These are phyloP conservation scores for Enteromius treurensis DNA, from an alignment of 2,797 vertebrate genomes.

Conservation along the genomic window DNA sequence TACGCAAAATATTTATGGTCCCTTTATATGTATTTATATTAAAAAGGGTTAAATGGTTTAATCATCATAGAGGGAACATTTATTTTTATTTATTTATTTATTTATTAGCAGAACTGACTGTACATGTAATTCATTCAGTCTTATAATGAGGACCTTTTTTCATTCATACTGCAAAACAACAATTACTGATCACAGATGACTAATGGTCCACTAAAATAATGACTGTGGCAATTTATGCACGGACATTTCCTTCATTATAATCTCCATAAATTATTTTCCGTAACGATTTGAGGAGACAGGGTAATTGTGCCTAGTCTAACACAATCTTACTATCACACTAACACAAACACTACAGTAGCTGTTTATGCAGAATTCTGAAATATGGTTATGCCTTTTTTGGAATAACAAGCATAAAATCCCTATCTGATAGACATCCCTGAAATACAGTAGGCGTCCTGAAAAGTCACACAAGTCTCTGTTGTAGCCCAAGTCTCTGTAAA, in stretches of 20 bases:
- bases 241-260: not conserved
- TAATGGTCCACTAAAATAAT: conserved; percentile 31
- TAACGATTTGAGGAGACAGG: not conserved
- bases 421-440: not conserved
- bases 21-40: not conserved
- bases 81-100: not conserved
- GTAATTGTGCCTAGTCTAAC: not conserved
- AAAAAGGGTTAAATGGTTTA: not conserved
- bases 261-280: not conserved
- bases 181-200: conserved; percentile 24
- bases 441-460: not conserved
- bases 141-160: not conserved
- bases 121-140: not conserved
- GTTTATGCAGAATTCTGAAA: not conserved
- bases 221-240: conserved; percentile 11
- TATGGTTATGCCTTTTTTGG: not conserved
- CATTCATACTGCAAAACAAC: not conserved
- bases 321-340: not conserved
- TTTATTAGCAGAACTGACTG: not conserved
- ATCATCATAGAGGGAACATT: not conserved
- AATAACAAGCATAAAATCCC: not conserved
- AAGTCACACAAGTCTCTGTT: conserved; percentile 11
- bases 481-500: conserved; percentile 24
- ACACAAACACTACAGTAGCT: not conserved
- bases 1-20: not conserved